A percentile compares a stretch with the other conserved stretches of the same genome.
These are phyloP conservation scores for Paedocypris sp. DNA, from an alignment of 2,113 vertebrate genomes.

Conservation along the genomic window DNA sequence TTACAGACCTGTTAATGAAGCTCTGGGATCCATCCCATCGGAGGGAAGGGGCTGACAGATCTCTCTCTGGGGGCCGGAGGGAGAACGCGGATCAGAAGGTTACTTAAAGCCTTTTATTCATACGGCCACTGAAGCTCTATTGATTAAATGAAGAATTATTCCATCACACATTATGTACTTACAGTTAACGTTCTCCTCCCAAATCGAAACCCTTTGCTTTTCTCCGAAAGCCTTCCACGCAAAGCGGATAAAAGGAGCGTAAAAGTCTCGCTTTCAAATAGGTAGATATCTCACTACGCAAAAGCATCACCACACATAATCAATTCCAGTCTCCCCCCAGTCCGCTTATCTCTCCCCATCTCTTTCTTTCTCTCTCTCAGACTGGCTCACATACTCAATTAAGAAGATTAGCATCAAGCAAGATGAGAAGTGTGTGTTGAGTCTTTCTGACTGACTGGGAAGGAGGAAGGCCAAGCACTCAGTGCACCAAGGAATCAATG, in stretches of 20 bases:
- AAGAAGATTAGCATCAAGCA: constrained; percentile 38
- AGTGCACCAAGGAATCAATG: constrained; percentile 21
- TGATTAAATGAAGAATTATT: not conserved
- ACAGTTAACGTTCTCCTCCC: not conserved
- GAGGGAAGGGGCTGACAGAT: not conserved
- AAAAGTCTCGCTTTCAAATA: constrained; percentile 8
- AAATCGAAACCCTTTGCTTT: not conserved
- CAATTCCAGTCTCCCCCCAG: constrained; percentile 17
- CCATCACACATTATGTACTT: not conserved
- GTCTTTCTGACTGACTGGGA: constrained; percentile 5
- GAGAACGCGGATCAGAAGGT: not conserved
- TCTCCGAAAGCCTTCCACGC: not conserved
- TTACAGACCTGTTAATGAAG: constrained; percentile 22
- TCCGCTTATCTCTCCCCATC: not conserved
- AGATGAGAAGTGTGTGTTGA: constrained; percentile 14
- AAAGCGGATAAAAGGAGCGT: constrained; percentile 5
- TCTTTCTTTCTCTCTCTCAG: constrained; percentile 3
- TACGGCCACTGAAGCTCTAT: not conserved
- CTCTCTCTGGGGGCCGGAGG: not conserved
- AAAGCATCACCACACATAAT: constrained; percentile 18
- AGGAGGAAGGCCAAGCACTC: not conserved
- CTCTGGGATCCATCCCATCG: constrained; percentile 12
- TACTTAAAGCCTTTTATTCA: constrained; percentile 1
- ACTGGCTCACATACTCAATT: constrained; percentile 29
- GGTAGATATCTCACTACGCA: not conserved